Conservation (phyloP, 2,888 invertebrate species). For the Plebejus anna region DNA sequence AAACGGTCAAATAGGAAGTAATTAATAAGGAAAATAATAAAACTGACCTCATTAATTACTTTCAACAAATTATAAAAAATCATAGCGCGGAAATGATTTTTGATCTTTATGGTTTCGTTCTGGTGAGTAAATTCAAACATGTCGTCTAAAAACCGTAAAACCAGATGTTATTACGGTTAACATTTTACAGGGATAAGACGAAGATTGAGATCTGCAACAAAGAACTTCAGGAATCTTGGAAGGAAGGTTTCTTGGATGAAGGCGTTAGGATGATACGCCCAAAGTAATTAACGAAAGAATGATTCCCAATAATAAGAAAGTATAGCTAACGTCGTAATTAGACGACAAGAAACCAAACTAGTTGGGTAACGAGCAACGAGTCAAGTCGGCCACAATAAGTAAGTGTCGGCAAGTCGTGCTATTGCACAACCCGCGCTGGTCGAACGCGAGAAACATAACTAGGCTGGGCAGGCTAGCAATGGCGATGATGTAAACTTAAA, state of each 20-base stretch:
- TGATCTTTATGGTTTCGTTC: constrained; percentile 9
- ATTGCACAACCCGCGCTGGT: constrained; percentile 75
- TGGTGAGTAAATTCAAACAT: neutral
- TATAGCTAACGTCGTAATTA: constrained; percentile 64
- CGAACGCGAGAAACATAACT: constrained; percentile 79
- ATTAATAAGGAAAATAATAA: neutral
- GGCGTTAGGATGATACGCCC: neutral
- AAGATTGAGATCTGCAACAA: neutral
- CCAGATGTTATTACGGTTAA: neutral
- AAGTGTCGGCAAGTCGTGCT: constrained; percentile 71
- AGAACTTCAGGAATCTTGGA: neutral
- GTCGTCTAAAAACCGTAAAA: neutral
- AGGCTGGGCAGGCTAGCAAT: constrained; percentile 63
- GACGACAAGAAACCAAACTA: constrained; percentile 70
- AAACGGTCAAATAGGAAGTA: neutral
- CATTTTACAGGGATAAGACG: neutral
- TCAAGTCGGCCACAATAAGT: constrained; percentile 70
- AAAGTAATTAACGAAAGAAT: constrained; percentile 14
- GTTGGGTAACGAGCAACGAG: constrained; percentile 72
- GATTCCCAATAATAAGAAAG: constrained; percentile 29
- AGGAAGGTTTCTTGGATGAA: neutral
- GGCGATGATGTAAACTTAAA: constrained; percentile 77
- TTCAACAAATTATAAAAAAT: constrained; percentile 14
- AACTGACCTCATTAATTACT: constrained; percentile 2
- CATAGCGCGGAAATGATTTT: constrained; percentile 12